Conservation (phyloP, 2,113 vertebrate genomes). For the Odontophorus gujanensis region DNA sequence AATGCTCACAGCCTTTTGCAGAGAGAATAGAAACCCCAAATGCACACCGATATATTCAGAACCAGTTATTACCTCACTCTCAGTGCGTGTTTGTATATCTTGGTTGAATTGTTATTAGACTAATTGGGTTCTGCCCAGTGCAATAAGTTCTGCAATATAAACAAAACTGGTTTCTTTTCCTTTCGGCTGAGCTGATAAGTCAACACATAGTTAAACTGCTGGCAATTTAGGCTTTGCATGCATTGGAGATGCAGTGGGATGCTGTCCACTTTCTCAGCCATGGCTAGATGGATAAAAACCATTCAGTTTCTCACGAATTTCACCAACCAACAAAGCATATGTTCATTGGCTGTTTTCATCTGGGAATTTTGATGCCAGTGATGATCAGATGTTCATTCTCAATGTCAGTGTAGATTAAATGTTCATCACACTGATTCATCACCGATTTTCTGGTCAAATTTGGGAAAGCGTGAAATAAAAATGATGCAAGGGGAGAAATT, state of each 20-base stretch:
- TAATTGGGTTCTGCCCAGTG: neutral
- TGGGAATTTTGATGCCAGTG: neutral
- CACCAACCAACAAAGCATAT: neutral
- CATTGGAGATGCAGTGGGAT: neutral
- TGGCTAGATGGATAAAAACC: neutral
- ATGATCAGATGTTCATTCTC: neutral
- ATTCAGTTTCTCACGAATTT: neutral
- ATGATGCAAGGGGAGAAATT: neutral
- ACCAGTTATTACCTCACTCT: neutral
- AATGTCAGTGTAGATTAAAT: neutral
- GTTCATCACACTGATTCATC: neutral
- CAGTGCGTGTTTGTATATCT: neutral
- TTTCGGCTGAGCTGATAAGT: neutral
- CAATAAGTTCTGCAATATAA: neutral
- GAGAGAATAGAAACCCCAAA: neutral
- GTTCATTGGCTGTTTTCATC: neutral
- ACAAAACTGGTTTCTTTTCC: neutral
- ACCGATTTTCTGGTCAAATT: neutral
- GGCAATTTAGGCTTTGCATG: neutral
- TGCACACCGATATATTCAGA: neutral
- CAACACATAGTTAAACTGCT: neutral
- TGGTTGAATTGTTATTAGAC: neutral
- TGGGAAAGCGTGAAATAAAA: neutral
- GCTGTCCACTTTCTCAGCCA: neutral
- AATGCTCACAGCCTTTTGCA: neutral